Base-by-base conservation (phyloP, 1,140 invertebrate species). In the Zaprionus taronus region DNA sequence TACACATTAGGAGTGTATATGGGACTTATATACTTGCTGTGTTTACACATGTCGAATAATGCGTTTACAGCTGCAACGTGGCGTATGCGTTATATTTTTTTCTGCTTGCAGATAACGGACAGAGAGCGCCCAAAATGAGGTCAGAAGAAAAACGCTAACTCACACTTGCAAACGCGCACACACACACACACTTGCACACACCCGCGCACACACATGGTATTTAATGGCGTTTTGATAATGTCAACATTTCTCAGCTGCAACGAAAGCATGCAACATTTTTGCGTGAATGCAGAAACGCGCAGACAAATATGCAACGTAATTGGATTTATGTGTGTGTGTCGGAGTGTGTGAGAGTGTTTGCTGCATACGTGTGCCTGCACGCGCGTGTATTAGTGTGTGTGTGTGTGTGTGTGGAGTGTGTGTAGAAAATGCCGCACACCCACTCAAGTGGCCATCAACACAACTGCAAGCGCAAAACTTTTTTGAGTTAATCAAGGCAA, bases 181-280 rank as follows among this genome's bases (percentile, higher is more conserved):
- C 31, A 22, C n/a, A 53, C 31, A 31, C 34, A 41, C 14, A 41
- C 22, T 20, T 17, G 12, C 14, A 17, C 15, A 56, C 36, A 65
- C 28, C 2, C 31, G 2, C 11, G 22, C n/a, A 64, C 47, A 51
- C n/a, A 22, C 36, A 44, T 24, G 53, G 51, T 75, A 70, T 70
- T 75, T 75, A 70, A 70, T 75, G 72, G 72, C 58, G 58, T 75
- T 75, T 70, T 75, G 72, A 75, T 70, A 75, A 70, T 75, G 66
- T 75, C 66, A 74, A 69, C 72, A 75, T 70, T 63, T 70, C 51
- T 57, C 72, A 41, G 38, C 66, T 64, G 72, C 72, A 60, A 66
- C 72, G 51, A 70, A 75, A 70, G 72, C 60, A 63, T 56, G 72
- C 72, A 63, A 70, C 72, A 70, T 62, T 70, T 75, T 70, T 75